Percentiles rank a stretch among this genome's conserved stretches.
These are phyloP conservation scores for Melieria crassipennis DNA, from an alignment of 2,888 invertebrate genomes.

Conservation along the genomic window DNA sequence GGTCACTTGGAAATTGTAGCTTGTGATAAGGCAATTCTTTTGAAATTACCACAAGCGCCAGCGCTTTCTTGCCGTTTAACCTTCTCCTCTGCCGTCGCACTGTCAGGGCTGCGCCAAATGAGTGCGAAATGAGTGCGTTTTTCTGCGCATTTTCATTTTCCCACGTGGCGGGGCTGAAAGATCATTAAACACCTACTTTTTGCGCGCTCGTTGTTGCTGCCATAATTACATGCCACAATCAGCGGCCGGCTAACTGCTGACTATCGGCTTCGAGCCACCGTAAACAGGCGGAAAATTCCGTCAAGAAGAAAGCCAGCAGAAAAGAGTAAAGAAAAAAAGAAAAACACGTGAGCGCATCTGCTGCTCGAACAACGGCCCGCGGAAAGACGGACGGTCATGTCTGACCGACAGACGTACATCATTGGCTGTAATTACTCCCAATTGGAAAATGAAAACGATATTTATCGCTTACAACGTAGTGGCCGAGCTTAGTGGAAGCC, in stretches of 20 bases:
- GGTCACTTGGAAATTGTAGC: slow-evolving; percentile 20
- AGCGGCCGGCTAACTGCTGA: not conserved
- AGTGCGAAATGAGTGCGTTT: not conserved
- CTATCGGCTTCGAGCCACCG: slow-evolving; percentile 20
- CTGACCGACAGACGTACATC: not conserved
- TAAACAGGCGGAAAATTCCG: slow-evolving; percentile 28
- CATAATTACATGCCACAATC: slow-evolving; percentile 20
- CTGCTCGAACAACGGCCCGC: not conserved
- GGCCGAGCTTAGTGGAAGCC: not conserved
- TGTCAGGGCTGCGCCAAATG: not conserved
- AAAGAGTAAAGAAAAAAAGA: slow-evolving; percentile 3
- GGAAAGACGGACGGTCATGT: slow-evolving; percentile 4
- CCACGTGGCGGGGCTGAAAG: slow-evolving; percentile 10
- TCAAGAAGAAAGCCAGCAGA: slow-evolving; percentile 10
- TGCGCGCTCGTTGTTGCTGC: not conserved
- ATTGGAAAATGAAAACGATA: slow-evolving; percentile 28
- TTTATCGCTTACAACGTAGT: too few species aligned
- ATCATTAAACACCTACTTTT: slow-evolving; percentile 31
- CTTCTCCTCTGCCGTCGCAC: not conserved
- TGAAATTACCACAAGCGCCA: not conserved
- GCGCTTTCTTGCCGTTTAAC: not conserved
- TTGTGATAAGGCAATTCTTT: slow-evolving; percentile 3
- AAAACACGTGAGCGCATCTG: not conserved
- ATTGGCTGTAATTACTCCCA: slow-evolving; percentile 27
- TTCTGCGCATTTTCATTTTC: slow-evolving; percentile 7